These are phyloP conservation scores for Lates calcarifer DNA, from an alignment of 2,113 vertebrate genomes.

Conservation along the genomic window DNA sequence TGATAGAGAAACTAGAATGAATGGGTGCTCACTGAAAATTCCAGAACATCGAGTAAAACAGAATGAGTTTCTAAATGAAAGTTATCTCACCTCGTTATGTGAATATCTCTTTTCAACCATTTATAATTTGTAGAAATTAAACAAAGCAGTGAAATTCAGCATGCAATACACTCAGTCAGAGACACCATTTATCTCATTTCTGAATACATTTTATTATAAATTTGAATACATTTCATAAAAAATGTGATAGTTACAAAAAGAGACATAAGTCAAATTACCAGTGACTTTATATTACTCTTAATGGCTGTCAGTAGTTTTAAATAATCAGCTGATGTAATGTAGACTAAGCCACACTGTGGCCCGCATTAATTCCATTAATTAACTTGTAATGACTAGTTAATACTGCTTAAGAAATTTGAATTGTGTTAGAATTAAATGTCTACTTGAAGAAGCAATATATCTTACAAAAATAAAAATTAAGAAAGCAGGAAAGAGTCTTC, in stretches of 20 bases:
- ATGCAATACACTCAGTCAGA: background rate
- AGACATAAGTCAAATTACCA: conserved; percentile 43
- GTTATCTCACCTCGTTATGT: rapidly evolving
- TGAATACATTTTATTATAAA: conserved; percentile 75
- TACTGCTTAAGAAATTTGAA: conserved; percentile 23
- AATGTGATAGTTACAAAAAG: conserved; percentile 71
- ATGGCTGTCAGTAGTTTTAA: conserved; percentile 36
- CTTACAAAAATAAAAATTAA: conserved; percentile 68
- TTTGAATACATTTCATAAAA: conserved; percentile 72
- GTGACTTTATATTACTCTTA: conserved; percentile 55
- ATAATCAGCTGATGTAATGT: conserved; percentile 37
- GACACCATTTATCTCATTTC: background rate
- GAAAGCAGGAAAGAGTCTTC: conserved; percentile 20
- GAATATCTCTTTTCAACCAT: too few relatives aligned
- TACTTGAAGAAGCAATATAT: conserved; percentile 35
- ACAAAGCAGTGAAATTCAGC: background rate
- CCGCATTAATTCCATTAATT: conserved; percentile 13
- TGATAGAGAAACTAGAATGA: background rate
- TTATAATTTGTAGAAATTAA: background rate
- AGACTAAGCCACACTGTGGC: conserved; percentile 37
- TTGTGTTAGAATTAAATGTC: conserved; percentile 32
- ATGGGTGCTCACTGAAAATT: conserved; percentile 40
- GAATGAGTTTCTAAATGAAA: background rate
- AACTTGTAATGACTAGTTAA: conserved; percentile 18
- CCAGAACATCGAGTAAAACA: conserved; percentile 31